A percentile compares a stretch with the other conserved stretches of the same genome.
phyloP scores from a whole-genome alignment of 2,888 invertebrate genomes.

The Erebia aethiops region DNA sequence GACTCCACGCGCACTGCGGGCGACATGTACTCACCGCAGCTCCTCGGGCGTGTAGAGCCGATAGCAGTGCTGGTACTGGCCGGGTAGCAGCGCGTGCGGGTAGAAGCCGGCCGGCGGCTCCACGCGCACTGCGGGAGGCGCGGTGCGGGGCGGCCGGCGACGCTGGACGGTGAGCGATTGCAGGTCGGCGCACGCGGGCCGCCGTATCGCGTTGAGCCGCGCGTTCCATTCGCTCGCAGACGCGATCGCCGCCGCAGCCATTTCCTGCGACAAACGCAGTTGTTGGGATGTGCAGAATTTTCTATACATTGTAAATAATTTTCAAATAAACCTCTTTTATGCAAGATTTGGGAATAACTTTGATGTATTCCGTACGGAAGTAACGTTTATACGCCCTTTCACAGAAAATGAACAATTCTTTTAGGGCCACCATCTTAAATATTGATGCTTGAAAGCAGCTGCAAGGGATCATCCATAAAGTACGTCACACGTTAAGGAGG shows the following conservation, averaged over 20 bases:
- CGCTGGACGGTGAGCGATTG: constrained; percentile 94
- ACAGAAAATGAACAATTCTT: too few relatives aligned
- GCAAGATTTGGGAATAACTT: too few relatives aligned
- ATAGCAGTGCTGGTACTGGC: constrained; percentile 97
- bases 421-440: too few relatives aligned
- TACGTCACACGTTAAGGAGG: too few relatives aligned
- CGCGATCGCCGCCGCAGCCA: constrained; percentile 91
- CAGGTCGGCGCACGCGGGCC: constrained; percentile 93
- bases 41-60: constrained; percentile 91
- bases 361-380: too few relatives aligned
- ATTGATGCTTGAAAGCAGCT: too few relatives aligned
- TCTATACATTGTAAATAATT: too few relatives aligned
- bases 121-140: constrained; percentile 52
- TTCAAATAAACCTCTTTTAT: too few relatives aligned
- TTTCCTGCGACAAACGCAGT: constrained; percentile 73
- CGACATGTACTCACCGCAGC: constrained; percentile 70
- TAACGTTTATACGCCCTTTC: too few relatives aligned
- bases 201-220: constrained; percentile 89
- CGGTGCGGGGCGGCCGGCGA: constrained; percentile 49
- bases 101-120: constrained; percentile 86
- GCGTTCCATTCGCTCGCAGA: constrained; percentile 95
- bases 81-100: constrained; percentile 96
- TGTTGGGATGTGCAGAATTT: not conserved
- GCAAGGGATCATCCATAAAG: too few relatives aligned
- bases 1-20: constrained; percentile 90